A percentile compares a stretch with the other conserved stretches of the same genome.
Conservation (phyloP, 2,888 invertebrate species). For the Chrysina gloriosa region DNA sequence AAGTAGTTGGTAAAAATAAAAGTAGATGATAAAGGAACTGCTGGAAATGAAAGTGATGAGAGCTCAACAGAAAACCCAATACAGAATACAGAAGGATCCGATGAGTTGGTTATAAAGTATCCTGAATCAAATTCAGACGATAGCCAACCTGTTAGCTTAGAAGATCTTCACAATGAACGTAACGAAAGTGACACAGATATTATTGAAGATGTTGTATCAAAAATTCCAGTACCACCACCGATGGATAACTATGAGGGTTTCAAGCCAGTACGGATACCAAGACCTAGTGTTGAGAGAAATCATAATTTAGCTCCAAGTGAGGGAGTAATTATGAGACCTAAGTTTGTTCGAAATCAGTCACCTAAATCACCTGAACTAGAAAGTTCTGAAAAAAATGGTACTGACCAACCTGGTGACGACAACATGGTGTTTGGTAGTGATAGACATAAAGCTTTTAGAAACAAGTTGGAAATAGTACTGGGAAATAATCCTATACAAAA, state of each 20-base stretch:
- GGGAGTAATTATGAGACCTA: background rate
- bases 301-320: background rate
- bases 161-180: slow-evolving; percentile 22
- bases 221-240: slow-evolving; percentile 48
- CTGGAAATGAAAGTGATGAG: background rate
- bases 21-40: background rate
- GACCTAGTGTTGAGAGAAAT: background rate
- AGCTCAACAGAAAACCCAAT: background rate
- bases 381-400: slow-evolving; percentile 3
- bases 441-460: slow-evolving; percentile 44
- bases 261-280: slow-evolving; percentile 35
- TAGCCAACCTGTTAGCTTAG: slow-evolving; percentile 21
- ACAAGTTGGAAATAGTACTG: slow-evolving; percentile 45
- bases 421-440: slow-evolving; percentile 48
- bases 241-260: slow-evolving; percentile 46
- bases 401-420: slow-evolving; percentile 38
- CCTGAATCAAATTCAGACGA: slow-evolving; percentile 13
- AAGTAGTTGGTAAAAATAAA: too few relatives aligned
- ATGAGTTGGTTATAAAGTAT: background rate
- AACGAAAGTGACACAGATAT: slow-evolving; percentile 38
- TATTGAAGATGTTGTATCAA: slow-evolving; percentile 5
- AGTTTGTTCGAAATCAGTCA: background rate
- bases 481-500: slow-evolving; percentile 27
- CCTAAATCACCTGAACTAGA: background rate
- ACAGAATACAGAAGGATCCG: background rate